Percentiles rank a stretch among this genome's conserved stretches.
phyloP scores from a whole-genome alignment of 2,113 vertebrate genomes.

The Passer montanus region DNA sequence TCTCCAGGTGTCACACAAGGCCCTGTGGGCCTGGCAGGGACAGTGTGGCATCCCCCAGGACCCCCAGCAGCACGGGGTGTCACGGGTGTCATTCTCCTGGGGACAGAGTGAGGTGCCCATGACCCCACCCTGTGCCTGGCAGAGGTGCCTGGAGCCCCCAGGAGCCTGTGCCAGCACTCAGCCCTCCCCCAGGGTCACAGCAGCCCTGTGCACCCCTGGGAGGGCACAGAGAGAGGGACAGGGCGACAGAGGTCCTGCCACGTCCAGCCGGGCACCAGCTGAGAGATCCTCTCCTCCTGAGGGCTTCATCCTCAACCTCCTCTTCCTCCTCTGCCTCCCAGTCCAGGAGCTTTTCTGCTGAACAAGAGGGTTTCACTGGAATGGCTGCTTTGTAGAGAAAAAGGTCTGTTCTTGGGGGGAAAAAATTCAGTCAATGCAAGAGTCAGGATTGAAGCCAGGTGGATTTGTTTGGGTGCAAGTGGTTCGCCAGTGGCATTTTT shows the following conservation, averaged over 20 bases:
- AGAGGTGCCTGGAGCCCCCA: background rate
- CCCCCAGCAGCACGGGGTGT: background rate
- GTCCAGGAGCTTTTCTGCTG: background rate
- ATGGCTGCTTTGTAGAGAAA: background rate
- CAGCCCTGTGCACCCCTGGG: background rate
- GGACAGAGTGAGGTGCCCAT: background rate
- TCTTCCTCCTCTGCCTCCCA: background rate
- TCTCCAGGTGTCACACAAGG: rapidly evolving
- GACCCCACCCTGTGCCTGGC: rapidly evolving
- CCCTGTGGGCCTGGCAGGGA: background rate
- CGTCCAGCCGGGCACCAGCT: background rate
- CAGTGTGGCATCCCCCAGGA: background rate
- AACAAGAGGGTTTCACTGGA: background rate
- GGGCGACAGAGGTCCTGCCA: background rate
- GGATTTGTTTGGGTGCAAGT: background rate
- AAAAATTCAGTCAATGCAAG: background rate
- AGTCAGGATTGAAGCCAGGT: background rate
- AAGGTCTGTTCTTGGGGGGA: background rate
- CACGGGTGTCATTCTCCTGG: background rate
- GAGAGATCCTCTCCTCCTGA: background rate
- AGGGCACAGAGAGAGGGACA: background rate
- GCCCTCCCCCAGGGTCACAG: background rate
- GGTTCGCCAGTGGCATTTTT: background rate
- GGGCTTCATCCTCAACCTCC: background rate
- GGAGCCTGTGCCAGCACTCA: rapidly evolving